Evolutionary conservation across 2,113 vertebrate genomes (phyloP), one percentile per base, ranked within the genome.

Genomic region (Macrotis lagotis): DNA sequence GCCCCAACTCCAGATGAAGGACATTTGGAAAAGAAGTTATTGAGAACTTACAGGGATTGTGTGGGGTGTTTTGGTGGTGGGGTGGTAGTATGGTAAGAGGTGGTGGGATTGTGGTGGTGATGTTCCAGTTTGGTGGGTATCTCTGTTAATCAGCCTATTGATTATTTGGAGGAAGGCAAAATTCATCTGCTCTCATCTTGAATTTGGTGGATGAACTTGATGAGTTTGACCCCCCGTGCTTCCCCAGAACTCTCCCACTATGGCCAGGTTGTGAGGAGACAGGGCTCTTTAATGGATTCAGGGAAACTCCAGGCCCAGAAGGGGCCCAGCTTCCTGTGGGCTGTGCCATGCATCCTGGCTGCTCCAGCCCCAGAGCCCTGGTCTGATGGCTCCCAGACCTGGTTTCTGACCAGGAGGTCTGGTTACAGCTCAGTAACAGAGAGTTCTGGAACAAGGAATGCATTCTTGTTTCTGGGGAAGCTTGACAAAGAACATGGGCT

Each of bases 21-120:
- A 22, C 55, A 90, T 28, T 94, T 95, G 48, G 89, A n/a, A 89
- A 96, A 49, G 92, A 93, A 89, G 91, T 92, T 92, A 53, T 89
- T 91, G 26, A 94, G 92, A 16, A 90, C 2, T 93, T 24, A 90
- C 66, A 91, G 89, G 51, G 91, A 8, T 26, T 52, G 51, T 19
- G 19, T 52, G 16, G 51, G 51, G 51, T 90, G n/a, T n/a, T n/a
- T n/a, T n/a, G 28, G 52, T 31, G 10, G 55, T 31, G 28, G 26
- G 55, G 55, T 31, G 55, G 26, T 59, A n/a, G n/a, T n/a, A n/a
- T n/a, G n/a, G n/a, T n/a, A n/a, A n/a, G n/a, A n/a, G n/a, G n/a
- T n/a, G n/a, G n/a, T n/a, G n/a, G n/a, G n/a, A n/a, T n/a, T n/a
- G n/a, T n/a, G n/a, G 26, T 10, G 28, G 59, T 1, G 31, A 3